Percentiles rank a stretch among this genome's conserved stretches.
Evolutionary conservation across 2,797 vertebrate genomes (phyloP).

Genomic region (Morelia viridis): DNA sequence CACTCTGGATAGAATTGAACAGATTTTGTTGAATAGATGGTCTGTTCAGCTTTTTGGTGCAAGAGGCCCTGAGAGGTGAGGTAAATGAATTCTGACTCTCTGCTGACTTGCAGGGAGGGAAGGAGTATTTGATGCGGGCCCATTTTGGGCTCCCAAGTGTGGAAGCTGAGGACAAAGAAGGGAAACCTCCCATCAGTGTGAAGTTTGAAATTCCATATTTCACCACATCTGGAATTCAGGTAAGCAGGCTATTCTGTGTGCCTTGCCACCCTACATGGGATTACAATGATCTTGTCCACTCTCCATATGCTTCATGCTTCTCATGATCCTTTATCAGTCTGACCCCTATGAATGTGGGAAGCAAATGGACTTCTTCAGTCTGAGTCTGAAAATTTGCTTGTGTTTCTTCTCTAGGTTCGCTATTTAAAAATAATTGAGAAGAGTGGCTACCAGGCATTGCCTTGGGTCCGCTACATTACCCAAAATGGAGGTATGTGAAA

Average conservation of each 20-base stretch:
- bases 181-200: constrained; percentile 96
- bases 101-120: constrained; percentile 84
- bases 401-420: constrained; percentile 79
- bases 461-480: constrained; percentile 96
- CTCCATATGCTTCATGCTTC: not conserved
- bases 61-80: not conserved
- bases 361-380: not conserved
- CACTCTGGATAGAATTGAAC: not conserved
- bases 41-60: not conserved
- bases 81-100: no score
- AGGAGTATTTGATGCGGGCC: constrained; percentile 97
- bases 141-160: constrained; percentile 97
- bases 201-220: constrained; percentile 99
- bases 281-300: not conserved
- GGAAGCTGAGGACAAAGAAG: constrained; percentile 98
- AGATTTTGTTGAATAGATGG: not conserved
- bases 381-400: not conserved
- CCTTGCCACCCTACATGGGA: no score
- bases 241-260: constrained; percentile 42
- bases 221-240: constrained; percentile 99
- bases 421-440: constrained; percentile 98
- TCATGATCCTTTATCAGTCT: not conserved
- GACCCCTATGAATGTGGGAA: not conserved
- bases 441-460: constrained; percentile 93
- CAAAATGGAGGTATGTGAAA: constrained; percentile 89